Evolutionary conservation across 2,113 vertebrate species (phyloP).

Genomic region (Pongo pygmaeus): DNA sequence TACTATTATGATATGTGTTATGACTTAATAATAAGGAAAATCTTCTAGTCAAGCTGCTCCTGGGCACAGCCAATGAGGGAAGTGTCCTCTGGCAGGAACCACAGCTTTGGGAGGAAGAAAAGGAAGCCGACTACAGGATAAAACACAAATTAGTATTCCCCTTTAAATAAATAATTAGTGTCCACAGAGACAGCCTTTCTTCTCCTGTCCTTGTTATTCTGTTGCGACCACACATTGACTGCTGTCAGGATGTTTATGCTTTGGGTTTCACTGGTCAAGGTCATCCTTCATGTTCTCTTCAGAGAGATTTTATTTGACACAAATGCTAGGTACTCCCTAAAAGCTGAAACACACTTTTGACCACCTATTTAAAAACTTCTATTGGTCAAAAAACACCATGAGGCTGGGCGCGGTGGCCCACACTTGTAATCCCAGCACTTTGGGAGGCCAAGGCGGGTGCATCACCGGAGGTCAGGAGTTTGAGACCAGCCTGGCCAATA

Average conservation of each 20-base stretch:
- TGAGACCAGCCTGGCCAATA: too few relatives aligned
- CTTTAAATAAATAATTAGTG: constrained; percentile 24
- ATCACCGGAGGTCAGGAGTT: too few relatives aligned
- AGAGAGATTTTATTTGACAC: neutral
- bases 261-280: constrained; percentile 34
- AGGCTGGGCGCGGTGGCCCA: too few relatives aligned
- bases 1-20: neutral
- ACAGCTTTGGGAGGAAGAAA: constrained; percentile 26
- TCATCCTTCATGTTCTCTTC: constrained; percentile 9
- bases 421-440: too few relatives aligned
- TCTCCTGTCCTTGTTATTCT: neutral
- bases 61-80: neutral
- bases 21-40: constrained; percentile 23
- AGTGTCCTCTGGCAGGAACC: neutral
- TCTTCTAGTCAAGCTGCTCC: neutral
- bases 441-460: rapidly evolving
- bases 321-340: neutral
- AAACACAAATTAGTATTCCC: constrained; percentile 27
- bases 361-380: neutral
- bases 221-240: neutral
- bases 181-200: neutral
- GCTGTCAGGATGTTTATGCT: constrained; percentile 40
- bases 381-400: too few relatives aligned
- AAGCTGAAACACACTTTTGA: neutral
- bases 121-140: constrained; percentile 21